These are phyloP conservation scores for Sardina pilchardus DNA, from an alignment of 2,113 vertebrate genomes.

Conservation along the genomic window DNA sequence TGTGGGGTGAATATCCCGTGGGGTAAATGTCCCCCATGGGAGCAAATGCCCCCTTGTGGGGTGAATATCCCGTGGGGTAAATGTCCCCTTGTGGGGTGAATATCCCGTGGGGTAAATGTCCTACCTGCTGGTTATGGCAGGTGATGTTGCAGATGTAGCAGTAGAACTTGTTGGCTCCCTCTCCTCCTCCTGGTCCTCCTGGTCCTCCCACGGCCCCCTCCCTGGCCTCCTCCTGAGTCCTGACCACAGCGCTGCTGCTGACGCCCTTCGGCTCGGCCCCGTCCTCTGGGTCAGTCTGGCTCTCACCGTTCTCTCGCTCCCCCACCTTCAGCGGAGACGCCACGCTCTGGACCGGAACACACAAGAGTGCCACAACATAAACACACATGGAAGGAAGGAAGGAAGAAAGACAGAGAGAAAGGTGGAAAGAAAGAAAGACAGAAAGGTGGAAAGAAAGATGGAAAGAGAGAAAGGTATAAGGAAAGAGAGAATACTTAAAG, in stretches of 20 bases:
- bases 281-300: slow-evolving; percentile 67
- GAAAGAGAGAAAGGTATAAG: too few species aligned
- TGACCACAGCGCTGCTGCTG: not conserved
- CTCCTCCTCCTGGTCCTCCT: slow-evolving; percentile 40
- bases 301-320: slow-evolving; percentile 78
- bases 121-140: slow-evolving; percentile 89
- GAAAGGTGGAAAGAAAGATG: too few species aligned
- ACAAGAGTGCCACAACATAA: not conserved
- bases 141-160: slow-evolving; percentile 93
- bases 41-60: too few species aligned
- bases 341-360: slow-evolving; percentile 65
- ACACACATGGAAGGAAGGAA: not conserved
- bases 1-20: too few species aligned
- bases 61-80: too few species aligned
- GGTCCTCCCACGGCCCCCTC: slow-evolving; percentile 17
- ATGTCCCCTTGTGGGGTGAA: too few species aligned
- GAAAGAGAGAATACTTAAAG: not conserved
- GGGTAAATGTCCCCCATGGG: not conserved
- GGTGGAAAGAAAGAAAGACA: too few species aligned
- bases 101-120: slow-evolving; percentile 5
- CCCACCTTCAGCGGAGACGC: slow-evolving; percentile 76
- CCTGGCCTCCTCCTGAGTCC: slow-evolving; percentile 53
- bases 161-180: slow-evolving; percentile 82
- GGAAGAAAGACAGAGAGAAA: too few species aligned
- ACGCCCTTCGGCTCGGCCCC: slow-evolving; percentile 10